Percentiles rank a stretch among this genome's conserved stretches.
phyloP scores from a whole-genome alignment of 2,888 invertebrate genomes.

The Calameuta filiformis region DNA sequence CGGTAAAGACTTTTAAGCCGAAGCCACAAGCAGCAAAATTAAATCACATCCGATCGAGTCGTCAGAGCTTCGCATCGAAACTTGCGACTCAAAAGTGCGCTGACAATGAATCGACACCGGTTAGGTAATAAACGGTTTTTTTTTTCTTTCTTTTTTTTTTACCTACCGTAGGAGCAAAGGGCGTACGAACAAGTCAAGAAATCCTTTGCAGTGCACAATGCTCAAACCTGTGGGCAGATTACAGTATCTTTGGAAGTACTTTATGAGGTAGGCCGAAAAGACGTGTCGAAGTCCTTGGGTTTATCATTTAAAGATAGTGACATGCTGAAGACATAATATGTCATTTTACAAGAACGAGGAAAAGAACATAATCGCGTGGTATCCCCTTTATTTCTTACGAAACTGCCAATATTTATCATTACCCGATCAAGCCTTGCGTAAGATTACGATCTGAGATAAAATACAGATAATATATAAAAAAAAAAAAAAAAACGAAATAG shows the following conservation, averaged over 20 bases:
- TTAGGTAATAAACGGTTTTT: background rate
- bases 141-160: background rate
- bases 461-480: background rate
- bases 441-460: background rate
- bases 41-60: background rate
- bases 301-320: background rate
- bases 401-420: background rate
- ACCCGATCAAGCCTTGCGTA: background rate
- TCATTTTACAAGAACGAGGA: background rate
- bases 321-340: background rate
- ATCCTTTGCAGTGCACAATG: background rate
- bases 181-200: background rate
- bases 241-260: background rate
- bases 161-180: background rate
- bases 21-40: background rate
- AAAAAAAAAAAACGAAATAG: background rate
- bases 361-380: background rate
- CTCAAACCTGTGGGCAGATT: background rate
- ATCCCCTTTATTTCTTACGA: background rate
- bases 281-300: background rate
- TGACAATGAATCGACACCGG: background rate
- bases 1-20: background rate
- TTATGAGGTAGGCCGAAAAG: background rate
- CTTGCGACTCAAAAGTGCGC: background rate
- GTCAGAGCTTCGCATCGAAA: background rate